A percentile compares a stretch with the other conserved stretches of the same genome.
These are phyloP conservation scores for Peucedramus taeniatus DNA, from an alignment of 2,113 vertebrate genomes.

Conservation along the genomic window DNA sequence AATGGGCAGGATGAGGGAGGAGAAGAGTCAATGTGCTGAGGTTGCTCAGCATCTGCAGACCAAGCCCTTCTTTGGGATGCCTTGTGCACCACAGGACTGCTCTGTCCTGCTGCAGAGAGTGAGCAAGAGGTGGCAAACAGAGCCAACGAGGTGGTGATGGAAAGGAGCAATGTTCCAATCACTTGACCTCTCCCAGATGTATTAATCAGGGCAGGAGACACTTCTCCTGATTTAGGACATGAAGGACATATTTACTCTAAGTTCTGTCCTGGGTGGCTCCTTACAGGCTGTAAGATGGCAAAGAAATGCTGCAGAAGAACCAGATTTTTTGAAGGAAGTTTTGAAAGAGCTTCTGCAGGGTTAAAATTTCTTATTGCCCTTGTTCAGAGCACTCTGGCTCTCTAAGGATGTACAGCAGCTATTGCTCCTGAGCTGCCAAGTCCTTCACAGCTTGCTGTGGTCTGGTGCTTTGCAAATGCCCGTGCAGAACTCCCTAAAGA, in stretches of 20 bases:
- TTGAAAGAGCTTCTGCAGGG: background rate
- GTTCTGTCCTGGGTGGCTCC: background rate
- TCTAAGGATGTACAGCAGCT: background rate
- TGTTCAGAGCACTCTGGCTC: background rate
- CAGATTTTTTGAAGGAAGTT: background rate
- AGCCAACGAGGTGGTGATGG: background rate
- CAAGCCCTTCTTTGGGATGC: background rate
- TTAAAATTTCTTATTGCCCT: background rate
- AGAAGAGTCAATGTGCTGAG: rapidly evolving
- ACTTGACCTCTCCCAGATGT: background rate
- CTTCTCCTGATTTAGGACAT: background rate
- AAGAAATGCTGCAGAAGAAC: background rate
- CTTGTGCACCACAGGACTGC: rapidly evolving
- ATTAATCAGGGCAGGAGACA: background rate
- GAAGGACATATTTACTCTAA: background rate
- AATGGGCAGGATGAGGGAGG: background rate
- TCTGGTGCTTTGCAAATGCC: background rate
- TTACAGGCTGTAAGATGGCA: background rate
- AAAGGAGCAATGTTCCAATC: background rate
- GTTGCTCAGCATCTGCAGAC: background rate
- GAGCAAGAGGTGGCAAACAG: background rate
- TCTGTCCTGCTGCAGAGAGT: background rate
- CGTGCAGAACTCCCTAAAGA: background rate
- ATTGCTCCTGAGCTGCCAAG: background rate
- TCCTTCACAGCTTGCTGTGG: background rate